phyloP scores from a whole-genome alignment of 2,888 invertebrate species.

The Synanthedon myopaeformis region DNA sequence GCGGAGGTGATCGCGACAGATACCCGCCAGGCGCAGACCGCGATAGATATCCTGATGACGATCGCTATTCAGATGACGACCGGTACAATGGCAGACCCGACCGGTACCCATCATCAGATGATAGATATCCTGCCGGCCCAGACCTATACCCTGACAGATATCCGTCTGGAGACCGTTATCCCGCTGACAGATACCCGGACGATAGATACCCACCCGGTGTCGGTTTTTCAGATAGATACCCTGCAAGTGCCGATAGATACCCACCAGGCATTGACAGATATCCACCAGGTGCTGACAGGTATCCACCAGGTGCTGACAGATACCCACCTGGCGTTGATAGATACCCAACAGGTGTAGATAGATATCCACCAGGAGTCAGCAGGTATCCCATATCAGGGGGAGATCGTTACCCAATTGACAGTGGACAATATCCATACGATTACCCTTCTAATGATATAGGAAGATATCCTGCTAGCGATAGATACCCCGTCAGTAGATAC shows the following conservation, averaged over 20 bases:
- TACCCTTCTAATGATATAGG: constrained; percentile 27
- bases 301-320: constrained; percentile 39
- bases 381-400: constrained; percentile 33
- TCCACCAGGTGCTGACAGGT: constrained; percentile 56
- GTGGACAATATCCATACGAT: constrained; percentile 44
- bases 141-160: constrained; percentile 55
- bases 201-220: constrained; percentile 56
- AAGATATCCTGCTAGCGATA: constrained; percentile 41
- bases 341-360: constrained; percentile 57
- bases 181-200: constrained; percentile 60
- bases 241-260: constrained; percentile 37
- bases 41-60: constrained; percentile 51
- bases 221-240: constrained; percentile 45
- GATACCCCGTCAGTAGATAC: constrained; percentile 52
- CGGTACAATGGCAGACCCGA: constrained; percentile 56
- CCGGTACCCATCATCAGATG: constrained; percentile 48
- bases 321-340: constrained; percentile 57
- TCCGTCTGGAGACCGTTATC: constrained; percentile 41
- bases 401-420: constrained; percentile 48
- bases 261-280: constrained; percentile 26
- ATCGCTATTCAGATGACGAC: constrained; percentile 65
- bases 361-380: constrained; percentile 29
- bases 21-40: constrained; percentile 61
- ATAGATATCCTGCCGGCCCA: constrained; percentile 28
- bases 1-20: constrained; percentile 39